A percentile compares a stretch with the other conserved stretches of the same genome.
These are phyloP conservation scores for Micrasema minimum DNA, from an alignment of 1,140 invertebrate species.

Conservation along the genomic window DNA sequence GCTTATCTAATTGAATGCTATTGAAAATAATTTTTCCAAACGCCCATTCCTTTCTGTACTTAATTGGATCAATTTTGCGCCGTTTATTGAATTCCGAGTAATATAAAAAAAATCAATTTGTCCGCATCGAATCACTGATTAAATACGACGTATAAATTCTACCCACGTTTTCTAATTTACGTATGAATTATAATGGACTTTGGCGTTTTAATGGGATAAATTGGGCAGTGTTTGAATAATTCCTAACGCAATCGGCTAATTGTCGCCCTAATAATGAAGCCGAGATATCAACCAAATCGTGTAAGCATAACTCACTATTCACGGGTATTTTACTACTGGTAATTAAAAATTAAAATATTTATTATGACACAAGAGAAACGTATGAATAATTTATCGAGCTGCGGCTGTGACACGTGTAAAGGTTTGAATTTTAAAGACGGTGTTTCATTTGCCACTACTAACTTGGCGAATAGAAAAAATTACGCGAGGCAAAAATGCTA, in stretches of 20 bases:
- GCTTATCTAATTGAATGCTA: slow-evolving; percentile 28
- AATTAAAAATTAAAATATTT: too few relatives aligned
- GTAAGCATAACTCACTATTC: too few relatives aligned
- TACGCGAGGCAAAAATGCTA: too few relatives aligned
- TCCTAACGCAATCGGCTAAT: not conserved
- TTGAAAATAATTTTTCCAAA: slow-evolving; percentile 13
- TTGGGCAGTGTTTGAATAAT: not conserved
- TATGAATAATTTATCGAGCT: too few relatives aligned
- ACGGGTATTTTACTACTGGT: too few relatives aligned
- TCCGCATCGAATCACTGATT: slow-evolving; percentile 33
- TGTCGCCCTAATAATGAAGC: slow-evolving; percentile 8
- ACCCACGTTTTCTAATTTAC: slow-evolving; percentile 9
- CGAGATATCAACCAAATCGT: too few relatives aligned
- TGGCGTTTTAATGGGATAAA: slow-evolving; percentile 9
- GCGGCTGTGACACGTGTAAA: too few relatives aligned
- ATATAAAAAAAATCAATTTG: slow-evolving; percentile 31
- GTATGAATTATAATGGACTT: not conserved
- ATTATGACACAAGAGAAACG: too few relatives aligned
- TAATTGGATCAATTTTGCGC: slow-evolving; percentile 39
- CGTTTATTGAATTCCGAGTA: slow-evolving; percentile 26
- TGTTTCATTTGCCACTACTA: too few relatives aligned
- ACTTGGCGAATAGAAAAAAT: too few relatives aligned
- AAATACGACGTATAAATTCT: slow-evolving; percentile 18
- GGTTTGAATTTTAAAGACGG: too few relatives aligned
- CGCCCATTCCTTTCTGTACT: slow-evolving; percentile 14